Conservation (phyloP, 1,140 invertebrate genomes). For the Spodoptera litura region DNA sequence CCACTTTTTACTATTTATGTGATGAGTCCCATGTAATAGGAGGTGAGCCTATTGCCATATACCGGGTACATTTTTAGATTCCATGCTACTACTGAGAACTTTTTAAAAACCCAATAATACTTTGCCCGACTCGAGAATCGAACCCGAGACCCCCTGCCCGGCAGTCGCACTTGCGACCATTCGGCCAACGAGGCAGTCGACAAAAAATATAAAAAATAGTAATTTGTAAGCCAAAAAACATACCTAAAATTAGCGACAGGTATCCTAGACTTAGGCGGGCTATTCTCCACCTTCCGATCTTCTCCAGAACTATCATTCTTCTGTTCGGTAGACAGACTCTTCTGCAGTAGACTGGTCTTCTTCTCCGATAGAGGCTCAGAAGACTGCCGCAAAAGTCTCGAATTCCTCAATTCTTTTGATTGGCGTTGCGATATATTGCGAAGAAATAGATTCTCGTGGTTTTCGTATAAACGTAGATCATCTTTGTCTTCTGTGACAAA, state of each 20-base stretch:
- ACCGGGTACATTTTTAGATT: too few species aligned
- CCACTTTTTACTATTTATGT: too few species aligned
- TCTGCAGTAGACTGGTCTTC: slow-evolving; percentile 70
- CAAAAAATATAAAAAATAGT: too few species aligned
- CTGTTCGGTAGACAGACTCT: slow-evolving; percentile 81
- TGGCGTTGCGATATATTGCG: slow-evolving; percentile 82
- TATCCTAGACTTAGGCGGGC: slow-evolving; percentile 78
- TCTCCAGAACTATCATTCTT: slow-evolving; percentile 64
- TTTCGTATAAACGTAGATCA: slow-evolving; percentile 79
- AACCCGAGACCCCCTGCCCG: too few species aligned
- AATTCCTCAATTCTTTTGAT: slow-evolving; percentile 77
- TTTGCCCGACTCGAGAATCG: too few species aligned
- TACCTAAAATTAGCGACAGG: slow-evolving; percentile 79
- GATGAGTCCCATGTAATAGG: too few species aligned
- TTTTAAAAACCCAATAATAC: too few species aligned
- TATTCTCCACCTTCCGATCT: slow-evolving; percentile 68
- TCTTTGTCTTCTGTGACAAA: slow-evolving; percentile 65
- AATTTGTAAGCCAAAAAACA: neutral
- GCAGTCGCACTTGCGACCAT: too few species aligned
- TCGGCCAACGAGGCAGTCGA: too few species aligned
- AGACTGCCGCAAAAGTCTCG: slow-evolving; percentile 75
- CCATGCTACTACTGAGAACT: too few species aligned
- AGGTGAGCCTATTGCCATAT: too few species aligned
- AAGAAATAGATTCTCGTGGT: slow-evolving; percentile 84
- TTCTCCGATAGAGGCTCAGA: slow-evolving; percentile 79